Conservation (phyloP, 92 coral and sea anemone genomes). For the Umimayanthus chanpuru region DNA sequence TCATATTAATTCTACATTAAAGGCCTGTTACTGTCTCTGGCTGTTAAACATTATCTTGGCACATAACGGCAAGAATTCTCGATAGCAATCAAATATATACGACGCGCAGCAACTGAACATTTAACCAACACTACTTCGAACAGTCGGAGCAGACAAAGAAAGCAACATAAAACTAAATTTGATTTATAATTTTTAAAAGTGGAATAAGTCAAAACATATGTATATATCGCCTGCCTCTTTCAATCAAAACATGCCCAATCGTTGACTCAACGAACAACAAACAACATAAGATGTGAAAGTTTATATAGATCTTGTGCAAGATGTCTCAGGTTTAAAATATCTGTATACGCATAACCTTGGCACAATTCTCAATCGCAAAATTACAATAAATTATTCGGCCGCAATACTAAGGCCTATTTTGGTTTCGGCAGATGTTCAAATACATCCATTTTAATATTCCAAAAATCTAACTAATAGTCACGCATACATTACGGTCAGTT, state of each 20-base stretch:
- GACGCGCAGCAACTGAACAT: neutral
- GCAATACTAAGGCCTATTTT: neutral
- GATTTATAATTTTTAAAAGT: neutral
- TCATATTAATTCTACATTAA: neutral
- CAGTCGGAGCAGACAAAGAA: neutral
- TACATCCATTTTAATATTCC: neutral
- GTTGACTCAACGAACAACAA: neutral
- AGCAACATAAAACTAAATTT: neutral
- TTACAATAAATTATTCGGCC: neutral
- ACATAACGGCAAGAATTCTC: neutral
- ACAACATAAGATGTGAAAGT: neutral
- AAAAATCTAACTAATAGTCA: neutral
- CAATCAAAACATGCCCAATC: neutral
- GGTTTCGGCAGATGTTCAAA: slow-evolving; percentile 35
- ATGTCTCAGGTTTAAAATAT: neutral
- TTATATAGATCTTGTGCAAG: neutral
- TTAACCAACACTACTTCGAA: neutral
- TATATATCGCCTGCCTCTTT: neutral
- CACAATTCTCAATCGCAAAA: neutral
- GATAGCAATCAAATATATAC: neutral
- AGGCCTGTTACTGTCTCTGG: neutral
- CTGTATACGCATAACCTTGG: neutral
- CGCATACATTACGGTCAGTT: neutral
- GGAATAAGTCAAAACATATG: slow-evolving; percentile 1
- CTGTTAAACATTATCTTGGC: neutral